These are phyloP conservation scores for Neodiprion pinetum DNA, from an alignment of 1,140 invertebrate species.

Conservation along the genomic window DNA sequence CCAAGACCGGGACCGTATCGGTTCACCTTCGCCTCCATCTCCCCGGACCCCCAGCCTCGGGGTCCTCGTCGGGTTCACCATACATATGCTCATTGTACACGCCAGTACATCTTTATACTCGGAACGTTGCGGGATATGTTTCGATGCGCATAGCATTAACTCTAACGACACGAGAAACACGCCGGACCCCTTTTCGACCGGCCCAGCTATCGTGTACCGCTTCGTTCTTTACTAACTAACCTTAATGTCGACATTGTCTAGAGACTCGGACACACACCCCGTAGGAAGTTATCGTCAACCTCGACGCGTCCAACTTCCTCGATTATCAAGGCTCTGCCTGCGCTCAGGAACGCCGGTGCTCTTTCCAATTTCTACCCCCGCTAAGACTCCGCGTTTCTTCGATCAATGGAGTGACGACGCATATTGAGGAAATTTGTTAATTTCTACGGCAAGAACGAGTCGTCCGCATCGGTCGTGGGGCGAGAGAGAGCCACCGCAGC, in stretches of 20 bases:
- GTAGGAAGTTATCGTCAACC: background rate
- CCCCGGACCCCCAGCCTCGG: background rate
- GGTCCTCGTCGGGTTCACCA: slow-evolving; percentile 18
- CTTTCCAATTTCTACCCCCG: background rate
- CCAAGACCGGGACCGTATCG: slow-evolving; percentile 3
- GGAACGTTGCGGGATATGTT: slow-evolving; percentile 2
- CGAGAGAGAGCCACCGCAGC: background rate
- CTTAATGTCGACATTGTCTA: slow-evolving; percentile 14
- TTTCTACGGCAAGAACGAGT: too few relatives aligned
- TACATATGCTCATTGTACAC: slow-evolving; percentile 14
- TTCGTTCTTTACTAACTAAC: slow-evolving; percentile 12
- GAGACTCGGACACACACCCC: background rate
- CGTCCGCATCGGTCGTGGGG: too few relatives aligned
- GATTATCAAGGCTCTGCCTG: too few relatives aligned
- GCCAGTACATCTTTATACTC: background rate
- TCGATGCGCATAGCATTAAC: slow-evolving; percentile 11
- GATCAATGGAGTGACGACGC: background rate
- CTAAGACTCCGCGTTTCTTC: background rate
- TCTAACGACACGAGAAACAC: slow-evolving; percentile 11
- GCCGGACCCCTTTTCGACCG: background rate
- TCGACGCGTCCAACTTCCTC: too few relatives aligned
- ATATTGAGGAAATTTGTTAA: background rate
- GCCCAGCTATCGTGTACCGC: slow-evolving; percentile 6
- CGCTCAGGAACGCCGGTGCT: background rate
- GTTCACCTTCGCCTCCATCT: slow-evolving; percentile 13